Evolutionary conservation across 1,140 invertebrate genomes (phyloP), one percentile per base, ranked within the genome.

Genomic region (Ceratina calcarata): DNA sequence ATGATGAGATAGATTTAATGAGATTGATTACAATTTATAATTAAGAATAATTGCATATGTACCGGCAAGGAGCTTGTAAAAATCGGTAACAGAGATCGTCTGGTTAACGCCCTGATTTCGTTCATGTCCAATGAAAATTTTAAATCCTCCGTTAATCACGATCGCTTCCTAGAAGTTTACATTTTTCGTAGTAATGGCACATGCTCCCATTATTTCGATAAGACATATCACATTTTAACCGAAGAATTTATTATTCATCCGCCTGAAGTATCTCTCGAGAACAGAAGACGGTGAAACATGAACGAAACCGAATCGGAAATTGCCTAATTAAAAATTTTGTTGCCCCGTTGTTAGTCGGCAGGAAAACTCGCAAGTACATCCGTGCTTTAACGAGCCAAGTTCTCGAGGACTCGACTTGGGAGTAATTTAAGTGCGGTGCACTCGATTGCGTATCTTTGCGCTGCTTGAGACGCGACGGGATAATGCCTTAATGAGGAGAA

Each of bases 91-190:
- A 78, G 65, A 1, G 57, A 67, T 55, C 22, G 66, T 15, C 2
- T 49, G n/a, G n/a, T 15, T 0, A 61, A 68, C 12, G 7, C 18
- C 12, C 0, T 51, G 55, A 81, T 66, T 57, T 15, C 27, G 24
- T 85, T 85, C 83, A 85, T 85, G 58, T 49, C 81, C 53, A 51
- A 15, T 49, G 2, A 51, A 2, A 7, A 22, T 16, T n/a, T 20
- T 0, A 22, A 0, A 37, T 7, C 6, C 3, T 18, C 0, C 13
- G 16, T n/a, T 32, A 2, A 10, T 32, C 3, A 4, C 16, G 1
- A 51, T 1, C 10, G 24, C 7, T 22, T 13, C 3, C 10, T 3
- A 2, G 13, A 22, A 24, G 3, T 80, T 62, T 37, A 13, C 45
- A 6, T 53, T 53, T 60, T 66, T 61, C 18, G 0, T 1, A 3